phyloP scores from a whole-genome alignment of 2,113 vertebrate species.

The Alectura lathami region DNA sequence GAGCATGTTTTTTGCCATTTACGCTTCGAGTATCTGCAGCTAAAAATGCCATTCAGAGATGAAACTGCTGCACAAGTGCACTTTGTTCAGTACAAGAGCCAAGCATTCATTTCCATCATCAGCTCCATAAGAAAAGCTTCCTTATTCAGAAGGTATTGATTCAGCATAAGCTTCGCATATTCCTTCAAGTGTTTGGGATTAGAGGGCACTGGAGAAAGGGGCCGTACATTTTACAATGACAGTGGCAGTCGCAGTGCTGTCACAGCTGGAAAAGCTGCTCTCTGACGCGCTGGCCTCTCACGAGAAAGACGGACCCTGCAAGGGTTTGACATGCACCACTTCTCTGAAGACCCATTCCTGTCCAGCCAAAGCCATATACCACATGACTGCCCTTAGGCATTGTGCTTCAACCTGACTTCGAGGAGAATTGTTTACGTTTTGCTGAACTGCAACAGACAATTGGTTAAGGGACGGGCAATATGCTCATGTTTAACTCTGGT shows the following conservation, averaged over 20 bases:
- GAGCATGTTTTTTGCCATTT: constrained; percentile 1
- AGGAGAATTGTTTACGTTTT: background rate
- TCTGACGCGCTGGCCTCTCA: background rate
- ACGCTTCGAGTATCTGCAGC: background rate
- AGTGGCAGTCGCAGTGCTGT: background rate
- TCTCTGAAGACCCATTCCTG: background rate
- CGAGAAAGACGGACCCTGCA: background rate
- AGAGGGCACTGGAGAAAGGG: background rate
- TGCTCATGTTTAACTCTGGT: background rate
- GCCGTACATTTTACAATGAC: background rate
- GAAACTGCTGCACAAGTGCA: constrained; percentile 26
- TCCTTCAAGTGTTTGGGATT: constrained; percentile 41
- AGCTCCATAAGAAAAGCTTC: constrained; percentile 23
- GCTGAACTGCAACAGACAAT: background rate
- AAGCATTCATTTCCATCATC: background rate
- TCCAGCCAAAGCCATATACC: background rate
- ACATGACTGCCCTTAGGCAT: background rate
- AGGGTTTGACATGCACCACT: background rate
- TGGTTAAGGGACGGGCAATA: background rate
- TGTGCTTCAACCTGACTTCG: background rate
- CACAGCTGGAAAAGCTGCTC: background rate
- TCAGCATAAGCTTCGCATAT: background rate
- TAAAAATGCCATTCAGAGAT: constrained; percentile 18
- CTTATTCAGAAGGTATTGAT: constrained; percentile 29
- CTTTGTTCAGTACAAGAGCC: constrained; percentile 10